A percentile compares a stretch with the other conserved stretches of the same genome.
Conservation (phyloP, 1,140 invertebrate genomes). For the Papilio helenus region DNA sequence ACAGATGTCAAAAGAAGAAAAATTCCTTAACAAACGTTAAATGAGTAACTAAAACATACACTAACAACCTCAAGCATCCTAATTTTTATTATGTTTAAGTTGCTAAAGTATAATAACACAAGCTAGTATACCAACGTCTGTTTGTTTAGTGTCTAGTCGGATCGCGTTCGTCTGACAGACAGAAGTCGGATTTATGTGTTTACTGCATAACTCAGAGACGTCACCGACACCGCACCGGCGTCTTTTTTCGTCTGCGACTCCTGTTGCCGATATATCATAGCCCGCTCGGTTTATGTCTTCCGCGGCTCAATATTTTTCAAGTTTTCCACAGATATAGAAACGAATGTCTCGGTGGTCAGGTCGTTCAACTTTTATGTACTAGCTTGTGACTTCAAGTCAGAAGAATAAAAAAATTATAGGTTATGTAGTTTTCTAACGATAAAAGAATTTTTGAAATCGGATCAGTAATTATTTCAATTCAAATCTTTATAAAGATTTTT, state of each 20-base stretch:
- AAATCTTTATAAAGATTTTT: too few relatives aligned
- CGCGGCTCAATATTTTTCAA: slow-evolving; percentile 55
- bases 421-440: too few relatives aligned
- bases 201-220: slow-evolving; percentile 80
- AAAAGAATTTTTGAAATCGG: too few relatives aligned
- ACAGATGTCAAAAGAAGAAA: not conserved
- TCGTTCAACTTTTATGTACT: slow-evolving; percentile 23
- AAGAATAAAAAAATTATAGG: too few relatives aligned
- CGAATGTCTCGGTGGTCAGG: not conserved
- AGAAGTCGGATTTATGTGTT: slow-evolving; percentile 83
- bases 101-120: not conserved
- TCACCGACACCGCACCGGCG: slow-evolving; percentile 51
- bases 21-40: not conserved
- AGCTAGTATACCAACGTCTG: not conserved
- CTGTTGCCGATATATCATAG: slow-evolving; percentile 68
- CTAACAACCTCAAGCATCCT: not conserved
- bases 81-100: not conserved
- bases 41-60: too few relatives aligned
- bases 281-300: slow-evolving; percentile 59
- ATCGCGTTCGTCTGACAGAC: slow-evolving; percentile 58
- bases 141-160: slow-evolving; percentile 16
- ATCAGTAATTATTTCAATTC: too few relatives aligned
- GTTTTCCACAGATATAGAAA: slow-evolving; percentile 41
- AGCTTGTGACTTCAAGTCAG: not conserved
- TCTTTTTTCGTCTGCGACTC: slow-evolving; percentile 70